Conservation (phyloP, 2,797 vertebrate genomes). For the Pelochelys cantorii region DNA sequence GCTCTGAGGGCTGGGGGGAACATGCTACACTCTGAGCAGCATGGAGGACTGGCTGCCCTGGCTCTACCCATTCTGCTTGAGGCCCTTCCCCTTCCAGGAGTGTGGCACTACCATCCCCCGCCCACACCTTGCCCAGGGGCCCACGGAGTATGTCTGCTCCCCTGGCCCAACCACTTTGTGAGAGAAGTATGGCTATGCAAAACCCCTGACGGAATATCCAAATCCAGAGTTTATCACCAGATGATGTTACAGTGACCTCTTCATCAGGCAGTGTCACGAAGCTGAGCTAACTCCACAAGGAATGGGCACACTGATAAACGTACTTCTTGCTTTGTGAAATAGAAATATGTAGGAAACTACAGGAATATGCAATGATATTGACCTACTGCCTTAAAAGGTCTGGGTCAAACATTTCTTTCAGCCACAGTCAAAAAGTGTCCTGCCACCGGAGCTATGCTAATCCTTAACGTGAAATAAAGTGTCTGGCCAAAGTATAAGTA, state of each 20-base stretch:
- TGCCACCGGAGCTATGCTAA: neutral
- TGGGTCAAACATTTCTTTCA: neutral
- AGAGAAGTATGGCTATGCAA: neutral
- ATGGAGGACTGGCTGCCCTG: too few relatives aligned
- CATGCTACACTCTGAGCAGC: too few relatives aligned
- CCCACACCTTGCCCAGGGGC: too few relatives aligned
- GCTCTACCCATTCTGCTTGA: too few relatives aligned
- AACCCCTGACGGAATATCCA: neutral
- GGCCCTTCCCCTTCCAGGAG: too few relatives aligned
- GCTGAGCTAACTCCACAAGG: neutral
- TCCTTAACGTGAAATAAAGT: slow-evolving; percentile 10
- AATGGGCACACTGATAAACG: neutral
- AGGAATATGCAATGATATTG: neutral
- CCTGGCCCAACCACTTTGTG: neutral
- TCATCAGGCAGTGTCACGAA: neutral
- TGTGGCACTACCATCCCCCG: too few relatives aligned
- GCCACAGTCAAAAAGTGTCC: neutral
- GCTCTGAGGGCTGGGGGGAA: too few relatives aligned
- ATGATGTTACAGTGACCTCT: neutral
- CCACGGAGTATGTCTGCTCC: too few relatives aligned
- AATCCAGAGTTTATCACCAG: slow-evolving; percentile 7
- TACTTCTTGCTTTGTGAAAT: neutral
- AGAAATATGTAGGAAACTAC: neutral
- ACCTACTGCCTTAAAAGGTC: neutral
- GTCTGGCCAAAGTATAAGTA: neutral